Percentiles rank a stretch among this genome's conserved stretches.
Evolutionary conservation across 2,888 invertebrate genomes (phyloP).

Genomic region (Trachelus stipa): DNA sequence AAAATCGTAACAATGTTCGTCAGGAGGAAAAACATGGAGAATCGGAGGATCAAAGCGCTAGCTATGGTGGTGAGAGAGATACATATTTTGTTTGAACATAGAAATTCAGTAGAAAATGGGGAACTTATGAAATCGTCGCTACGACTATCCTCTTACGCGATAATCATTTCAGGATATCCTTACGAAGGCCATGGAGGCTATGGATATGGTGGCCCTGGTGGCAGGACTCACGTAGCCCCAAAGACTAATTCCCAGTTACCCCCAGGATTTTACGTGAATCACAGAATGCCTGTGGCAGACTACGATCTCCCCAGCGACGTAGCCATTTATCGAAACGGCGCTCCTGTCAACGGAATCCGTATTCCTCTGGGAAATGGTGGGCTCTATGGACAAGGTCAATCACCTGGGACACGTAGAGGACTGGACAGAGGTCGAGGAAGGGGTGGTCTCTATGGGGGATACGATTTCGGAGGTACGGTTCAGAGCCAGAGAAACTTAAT

Average conservation of each 20-base stretch:
- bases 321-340: conserved; percentile 51
- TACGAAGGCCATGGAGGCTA: conserved; percentile 34
- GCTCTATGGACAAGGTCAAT: conserved; percentile 38
- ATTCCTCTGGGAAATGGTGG: conserved; percentile 35
- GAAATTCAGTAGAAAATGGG: too few species aligned
- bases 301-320: conserved; percentile 41
- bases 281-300: conserved; percentile 34
- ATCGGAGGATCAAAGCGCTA: conserved; percentile 30
- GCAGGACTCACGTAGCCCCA: conserved; percentile 32
- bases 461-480: conserved; percentile 21
- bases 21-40: conserved; percentile 37
- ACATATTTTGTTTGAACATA: too few species aligned
- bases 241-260: conserved; percentile 40
- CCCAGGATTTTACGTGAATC: conserved; percentile 38
- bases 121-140: not conserved
- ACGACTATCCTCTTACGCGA: not conserved
- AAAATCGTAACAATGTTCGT: conserved; percentile 39
- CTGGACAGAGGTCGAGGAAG: conserved; percentile 33
- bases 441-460: conserved; percentile 40
- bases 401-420: conserved; percentile 30
- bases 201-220: conserved; percentile 32
- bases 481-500: too few species aligned
- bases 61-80: conserved; percentile 26
- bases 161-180: conserved; percentile 26
- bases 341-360: conserved; percentile 45